Evolutionary conservation across 2,888 invertebrate genomes (phyloP), one percentile per base, ranked within the genome.

Genomic region (Drosophila acutilabella): DNA sequence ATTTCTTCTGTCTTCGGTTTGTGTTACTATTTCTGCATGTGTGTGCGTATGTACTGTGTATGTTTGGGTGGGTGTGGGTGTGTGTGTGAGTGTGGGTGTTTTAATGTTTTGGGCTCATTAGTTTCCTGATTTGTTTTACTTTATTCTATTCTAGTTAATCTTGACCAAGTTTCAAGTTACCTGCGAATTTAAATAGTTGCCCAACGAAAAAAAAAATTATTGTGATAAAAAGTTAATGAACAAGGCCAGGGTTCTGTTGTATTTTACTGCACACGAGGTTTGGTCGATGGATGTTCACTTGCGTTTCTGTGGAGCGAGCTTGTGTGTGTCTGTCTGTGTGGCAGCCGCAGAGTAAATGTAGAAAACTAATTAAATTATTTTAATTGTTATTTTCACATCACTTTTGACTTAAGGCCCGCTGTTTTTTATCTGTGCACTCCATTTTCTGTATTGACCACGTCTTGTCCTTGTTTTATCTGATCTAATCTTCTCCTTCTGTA

Each of bases 131-230:
- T 33, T 18, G n/a, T 41, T 36, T 36, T 36, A 36, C 4, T 30
- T 30, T 36, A 36, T 36, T 36, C 11, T 11, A n/a, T 18, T 48
- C 13, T 40, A 40, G 14, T 57, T 57, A 62, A 33, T 68, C 40
- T 50, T 61, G 56, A 42, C 62, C 58, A 60, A 70, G 64, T 61
- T 60, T 44, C 13, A 51, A 58, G 48, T 71, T 62, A 75, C 71
- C 64, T 66, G 67, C 64, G 30, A 81, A 84, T 70, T 76, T 74
- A 42, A 64, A 57, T 64, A 71, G 48, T 72, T 54, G 66, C 69
- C 73, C 67, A 60, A 77, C 45, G 47, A 64, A 71, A 68, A 41
- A 68, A 45, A 60, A 60, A 20, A 56, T 59, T 64, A 58, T 71
- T 71, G 57, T 62, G 45, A 70, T 72, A 58, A 60, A 36, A 36